A percentile compares a stretch with the other conserved stretches of the same genome.
These are phyloP conservation scores for Pelagia noctiluca DNA, from an alignment of 30 jellyfish, hydroid and myxozoan genomes.

Conservation along the genomic window DNA sequence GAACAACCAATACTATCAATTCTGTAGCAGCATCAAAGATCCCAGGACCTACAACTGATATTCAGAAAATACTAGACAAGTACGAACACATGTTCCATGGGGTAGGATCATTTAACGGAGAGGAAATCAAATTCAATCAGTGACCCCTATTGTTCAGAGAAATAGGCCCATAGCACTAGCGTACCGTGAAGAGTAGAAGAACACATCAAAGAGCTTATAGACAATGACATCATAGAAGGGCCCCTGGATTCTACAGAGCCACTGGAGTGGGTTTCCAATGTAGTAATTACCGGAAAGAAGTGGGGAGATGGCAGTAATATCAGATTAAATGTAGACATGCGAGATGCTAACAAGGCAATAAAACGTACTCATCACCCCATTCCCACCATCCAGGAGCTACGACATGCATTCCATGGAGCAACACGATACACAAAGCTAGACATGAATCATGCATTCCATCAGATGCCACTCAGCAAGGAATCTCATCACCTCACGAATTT, in stretches of 20 bases:
- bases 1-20: neutral
- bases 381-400: neutral
- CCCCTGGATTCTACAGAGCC: neutral
- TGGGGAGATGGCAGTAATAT: neutral
- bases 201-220: too few relatives aligned
- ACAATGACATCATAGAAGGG: too few relatives aligned
- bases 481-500: too few relatives aligned
- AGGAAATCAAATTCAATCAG: neutral
- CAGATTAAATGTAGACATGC: neutral
- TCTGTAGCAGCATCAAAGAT: neutral
- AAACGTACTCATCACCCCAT: too few relatives aligned
- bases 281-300: neutral
- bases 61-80: slow-evolving; percentile 2
- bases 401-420: neutral
- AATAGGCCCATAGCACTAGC: slow-evolving; percentile 23
- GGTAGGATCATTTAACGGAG: neutral
- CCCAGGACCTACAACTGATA: neutral
- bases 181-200: neutral
- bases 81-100: slow-evolving; percentile 1
- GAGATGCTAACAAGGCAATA: too few relatives aligned
- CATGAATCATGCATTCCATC: neutral
- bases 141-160: slow-evolving; percentile 29
- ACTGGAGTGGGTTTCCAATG: neutral
- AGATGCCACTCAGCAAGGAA: too few relatives aligned
- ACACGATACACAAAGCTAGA: neutral